These are phyloP conservation scores for Archocentrus centrarchus DNA, from an alignment of 2,113 vertebrate species.

Conservation along the genomic window DNA sequence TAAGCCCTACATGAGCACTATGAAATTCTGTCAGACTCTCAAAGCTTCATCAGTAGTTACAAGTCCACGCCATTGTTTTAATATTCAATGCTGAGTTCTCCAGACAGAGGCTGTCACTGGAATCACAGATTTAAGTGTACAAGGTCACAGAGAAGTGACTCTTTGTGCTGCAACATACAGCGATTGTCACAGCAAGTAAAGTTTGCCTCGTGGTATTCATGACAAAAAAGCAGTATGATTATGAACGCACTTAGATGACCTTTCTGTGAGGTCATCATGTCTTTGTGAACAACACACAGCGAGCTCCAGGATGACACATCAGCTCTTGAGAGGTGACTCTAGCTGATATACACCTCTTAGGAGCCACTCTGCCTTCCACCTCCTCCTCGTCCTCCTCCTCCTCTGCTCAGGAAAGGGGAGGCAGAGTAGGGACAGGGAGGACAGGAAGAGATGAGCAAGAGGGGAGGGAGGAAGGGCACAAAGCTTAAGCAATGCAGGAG, in stretches of 20 bases:
- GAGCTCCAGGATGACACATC: conserved; percentile 41
- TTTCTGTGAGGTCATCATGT: conserved; percentile 44
- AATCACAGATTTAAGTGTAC: conserved; percentile 13
- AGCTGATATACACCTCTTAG: conserved; percentile 58
- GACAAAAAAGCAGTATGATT: conserved; percentile 22
- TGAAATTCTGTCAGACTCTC: neutral
- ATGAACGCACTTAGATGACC: conserved; percentile 33
- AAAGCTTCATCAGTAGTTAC: neutral
- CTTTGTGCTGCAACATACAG: conserved; percentile 33
- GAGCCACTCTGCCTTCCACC: conserved; percentile 33
- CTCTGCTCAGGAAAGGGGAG: neutral
- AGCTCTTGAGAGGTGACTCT: conserved; percentile 50
- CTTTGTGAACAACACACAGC: conserved; percentile 51
- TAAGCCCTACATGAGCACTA: neutral
- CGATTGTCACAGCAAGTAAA: conserved; percentile 14
- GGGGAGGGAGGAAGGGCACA: neutral
- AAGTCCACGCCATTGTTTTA: neutral
- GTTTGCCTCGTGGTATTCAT: conserved; percentile 1
- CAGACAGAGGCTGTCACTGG: conserved; percentile 13
- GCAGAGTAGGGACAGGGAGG: conserved; percentile 1
- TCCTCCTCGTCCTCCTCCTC: conserved; percentile 5
- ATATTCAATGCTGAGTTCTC: conserved; percentile 14
- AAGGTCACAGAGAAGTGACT: conserved; percentile 30
- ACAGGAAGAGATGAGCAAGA: conserved; percentile 17
- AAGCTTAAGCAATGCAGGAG: conserved; percentile 50